phyloP scores from a whole-genome alignment of 2,888 invertebrate species.

The Nesidiocoris tenuis region DNA sequence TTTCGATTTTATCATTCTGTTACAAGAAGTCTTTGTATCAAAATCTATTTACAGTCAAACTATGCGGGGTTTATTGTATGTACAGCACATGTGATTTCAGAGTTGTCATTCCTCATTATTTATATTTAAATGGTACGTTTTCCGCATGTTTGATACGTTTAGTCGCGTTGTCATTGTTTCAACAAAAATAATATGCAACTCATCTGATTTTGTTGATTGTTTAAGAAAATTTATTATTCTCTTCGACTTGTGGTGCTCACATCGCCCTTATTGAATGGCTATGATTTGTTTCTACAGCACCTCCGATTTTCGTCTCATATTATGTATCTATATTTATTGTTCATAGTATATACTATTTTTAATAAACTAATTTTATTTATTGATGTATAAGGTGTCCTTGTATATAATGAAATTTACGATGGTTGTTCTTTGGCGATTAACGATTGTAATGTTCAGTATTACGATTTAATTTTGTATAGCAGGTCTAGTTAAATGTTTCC shows the following conservation, averaged over 20 bases:
- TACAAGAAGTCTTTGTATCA: not conserved
- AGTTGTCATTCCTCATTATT: constrained; percentile 34
- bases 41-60: not conserved
- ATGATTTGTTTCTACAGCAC: constrained; percentile 23
- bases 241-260: constrained; percentile 25
- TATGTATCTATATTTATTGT: constrained; percentile 37
- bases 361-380: constrained; percentile 33
- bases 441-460: constrained; percentile 27
- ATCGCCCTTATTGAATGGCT: not conserved
- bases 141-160: constrained; percentile 22
- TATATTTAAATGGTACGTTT: too few relatives aligned
- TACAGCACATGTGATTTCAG: constrained; percentile 12
- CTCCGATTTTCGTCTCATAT: constrained; percentile 14
- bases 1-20: too few relatives aligned
- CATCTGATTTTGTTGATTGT: constrained; percentile 24
- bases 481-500: constrained; percentile 21
- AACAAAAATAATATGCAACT: constrained; percentile 18
- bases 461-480: constrained; percentile 28
- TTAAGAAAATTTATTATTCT: constrained; percentile 11
- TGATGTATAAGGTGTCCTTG: constrained; percentile 24
- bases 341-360: constrained; percentile 15
- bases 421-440: not conserved
- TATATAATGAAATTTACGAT: constrained; percentile 5
- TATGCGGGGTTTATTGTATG: not conserved
- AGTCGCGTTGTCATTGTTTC: constrained; percentile 14